A percentile compares a stretch with the other conserved stretches of the same genome.
phyloP scores from a whole-genome alignment of 2,888 invertebrate genomes.

The Halocaridina rubra region DNA sequence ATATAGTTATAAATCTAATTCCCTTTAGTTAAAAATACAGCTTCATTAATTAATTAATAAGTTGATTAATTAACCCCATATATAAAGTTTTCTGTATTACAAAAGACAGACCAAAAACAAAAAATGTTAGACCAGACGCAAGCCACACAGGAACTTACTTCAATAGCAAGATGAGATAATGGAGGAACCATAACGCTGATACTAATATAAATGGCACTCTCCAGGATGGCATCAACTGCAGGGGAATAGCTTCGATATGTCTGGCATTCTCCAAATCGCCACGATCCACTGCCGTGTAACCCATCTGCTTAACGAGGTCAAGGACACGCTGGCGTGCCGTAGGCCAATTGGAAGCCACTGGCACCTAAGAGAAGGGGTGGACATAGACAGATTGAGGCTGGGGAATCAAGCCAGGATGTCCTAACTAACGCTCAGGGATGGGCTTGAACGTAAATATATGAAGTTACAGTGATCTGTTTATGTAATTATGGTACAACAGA shows the following conservation, averaged over 20 bases:
- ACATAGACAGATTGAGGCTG: no score
- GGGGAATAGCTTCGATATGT: constrained; percentile 63
- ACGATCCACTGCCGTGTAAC: constrained; percentile 53
- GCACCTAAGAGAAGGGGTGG: constrained; percentile 46
- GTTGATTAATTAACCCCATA: no score
- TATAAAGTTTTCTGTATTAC: no score
- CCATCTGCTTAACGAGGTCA: constrained; percentile 46
- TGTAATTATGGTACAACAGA: no score
- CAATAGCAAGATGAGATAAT: constrained; percentile 46
- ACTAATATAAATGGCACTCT: constrained; percentile 37
- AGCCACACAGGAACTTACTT: constrained; percentile 54
- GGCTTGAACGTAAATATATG: no score
- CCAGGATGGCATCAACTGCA: constrained; percentile 61
- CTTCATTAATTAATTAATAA: not conserved
- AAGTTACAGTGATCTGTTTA: no score
- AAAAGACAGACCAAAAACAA: no score
- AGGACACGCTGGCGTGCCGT: constrained; percentile 43
- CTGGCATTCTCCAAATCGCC: constrained; percentile 51
- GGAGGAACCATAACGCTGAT: constrained; percentile 23
- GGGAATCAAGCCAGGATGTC: not conserved
- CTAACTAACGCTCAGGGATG: no score
- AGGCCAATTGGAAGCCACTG: constrained; percentile 48
- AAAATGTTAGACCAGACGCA: no score
- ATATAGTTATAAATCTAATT: no score
- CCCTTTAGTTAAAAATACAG: not conserved